Percentiles rank a stretch among this genome's conserved stretches.
These are phyloP conservation scores for Neomorphus geoffroyi DNA, from an alignment of 2,797 vertebrate species.

Conservation along the genomic window DNA sequence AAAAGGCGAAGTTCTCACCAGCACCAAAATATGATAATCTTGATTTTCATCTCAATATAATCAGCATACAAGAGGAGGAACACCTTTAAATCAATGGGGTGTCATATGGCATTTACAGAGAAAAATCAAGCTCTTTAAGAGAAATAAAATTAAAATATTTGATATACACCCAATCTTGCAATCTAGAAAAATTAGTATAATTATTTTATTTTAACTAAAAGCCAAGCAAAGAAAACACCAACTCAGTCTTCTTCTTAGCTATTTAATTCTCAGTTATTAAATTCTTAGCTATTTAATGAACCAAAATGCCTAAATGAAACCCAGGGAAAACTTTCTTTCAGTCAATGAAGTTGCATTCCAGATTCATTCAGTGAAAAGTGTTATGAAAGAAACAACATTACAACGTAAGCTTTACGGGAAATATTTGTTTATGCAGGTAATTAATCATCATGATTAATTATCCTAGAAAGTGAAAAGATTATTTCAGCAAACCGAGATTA, in stretches of 20 bases:
- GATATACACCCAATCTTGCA: not conserved
- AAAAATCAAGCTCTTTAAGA: not conserved
- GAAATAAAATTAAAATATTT: not conserved
- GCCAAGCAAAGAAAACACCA: not conserved
- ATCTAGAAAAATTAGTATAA: not conserved
- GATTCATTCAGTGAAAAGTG: not conserved
- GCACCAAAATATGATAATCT: not conserved
- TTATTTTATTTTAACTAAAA: not conserved
- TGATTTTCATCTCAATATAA: not conserved
- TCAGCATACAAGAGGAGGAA: not conserved
- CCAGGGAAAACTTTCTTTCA: not conserved
- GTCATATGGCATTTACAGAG: not conserved
- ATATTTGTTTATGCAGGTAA: conserved; percentile 46
- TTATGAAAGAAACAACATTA: not conserved
- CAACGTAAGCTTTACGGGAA: not conserved
- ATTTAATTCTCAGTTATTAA: not conserved
- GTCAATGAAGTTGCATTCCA: not conserved
- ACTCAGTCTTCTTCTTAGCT: not conserved
- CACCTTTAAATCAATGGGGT: not conserved
- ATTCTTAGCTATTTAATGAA: not conserved
- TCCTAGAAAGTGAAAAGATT: conserved; percentile 48
- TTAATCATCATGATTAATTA: conserved; percentile 67
- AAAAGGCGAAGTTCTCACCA: not conserved
- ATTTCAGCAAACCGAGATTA: conserved; percentile 57
- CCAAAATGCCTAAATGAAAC: not conserved